A percentile compares a stretch with the other conserved stretches of the same genome.
Evolutionary conservation across 2,113 vertebrate genomes (phyloP).

Genomic region (Rhizomys pruinosus): DNA sequence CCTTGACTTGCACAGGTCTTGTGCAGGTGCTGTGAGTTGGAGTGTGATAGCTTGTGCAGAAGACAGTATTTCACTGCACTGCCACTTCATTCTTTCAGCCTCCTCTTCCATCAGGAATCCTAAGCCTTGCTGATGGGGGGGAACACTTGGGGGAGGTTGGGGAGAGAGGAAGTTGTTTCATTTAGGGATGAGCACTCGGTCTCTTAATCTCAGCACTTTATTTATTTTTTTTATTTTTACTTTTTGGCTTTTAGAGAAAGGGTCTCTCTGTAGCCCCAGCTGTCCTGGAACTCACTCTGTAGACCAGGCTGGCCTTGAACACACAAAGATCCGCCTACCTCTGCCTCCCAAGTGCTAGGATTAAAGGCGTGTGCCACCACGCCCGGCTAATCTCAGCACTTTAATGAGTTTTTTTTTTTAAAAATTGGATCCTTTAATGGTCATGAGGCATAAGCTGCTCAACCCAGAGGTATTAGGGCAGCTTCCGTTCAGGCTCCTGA

Average conservation of each 20-base stretch:
- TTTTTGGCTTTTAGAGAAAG: too few relatives aligned
- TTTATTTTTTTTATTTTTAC: not conserved
- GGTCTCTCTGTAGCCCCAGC: too few relatives aligned
- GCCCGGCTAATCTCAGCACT: too few relatives aligned
- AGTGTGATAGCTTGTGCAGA: not conserved
- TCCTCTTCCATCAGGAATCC: not conserved
- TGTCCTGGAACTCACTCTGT: too few relatives aligned
- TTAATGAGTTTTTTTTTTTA: not conserved
- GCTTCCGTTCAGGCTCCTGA: not conserved
- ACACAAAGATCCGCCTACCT: too few relatives aligned
- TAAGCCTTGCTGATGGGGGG: too few relatives aligned
- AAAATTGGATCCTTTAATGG: not conserved
- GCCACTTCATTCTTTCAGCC: not conserved
- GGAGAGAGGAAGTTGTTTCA: too few relatives aligned
- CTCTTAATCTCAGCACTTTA: not conserved
- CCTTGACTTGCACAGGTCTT: not conserved
- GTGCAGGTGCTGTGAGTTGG: not conserved
- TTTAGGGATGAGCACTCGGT: not conserved
- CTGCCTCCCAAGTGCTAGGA: too few relatives aligned
- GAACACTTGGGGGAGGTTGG: not conserved
- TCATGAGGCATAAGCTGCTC: not conserved
- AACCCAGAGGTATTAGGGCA: not conserved
- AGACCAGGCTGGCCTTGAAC: too few relatives aligned
- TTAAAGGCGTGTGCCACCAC: too few relatives aligned
- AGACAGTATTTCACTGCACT: not conserved